Percentiles rank a stretch among this genome's conserved stretches.
These are phyloP conservation scores for Trichacis sp. DNA, from an alignment of 2,888 invertebrate genomes.

Conservation along the genomic window DNA sequence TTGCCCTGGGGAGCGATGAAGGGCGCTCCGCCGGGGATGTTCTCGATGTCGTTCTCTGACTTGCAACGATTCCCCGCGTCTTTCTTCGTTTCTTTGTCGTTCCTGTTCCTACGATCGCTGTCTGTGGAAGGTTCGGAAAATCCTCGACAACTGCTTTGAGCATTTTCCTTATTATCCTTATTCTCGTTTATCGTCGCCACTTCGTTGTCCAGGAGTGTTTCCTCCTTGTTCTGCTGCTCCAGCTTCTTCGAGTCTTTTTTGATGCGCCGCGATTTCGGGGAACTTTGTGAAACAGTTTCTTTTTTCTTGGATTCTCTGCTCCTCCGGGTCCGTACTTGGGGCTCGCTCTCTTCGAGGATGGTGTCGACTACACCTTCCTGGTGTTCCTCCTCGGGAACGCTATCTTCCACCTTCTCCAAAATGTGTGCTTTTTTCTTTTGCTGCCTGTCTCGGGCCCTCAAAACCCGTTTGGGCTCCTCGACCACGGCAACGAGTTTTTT, in stretches of 20 bases:
- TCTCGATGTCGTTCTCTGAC: slow-evolving; percentile 61
- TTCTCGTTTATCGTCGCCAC: slow-evolving; percentile 67
- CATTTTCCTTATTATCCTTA: slow-evolving; percentile 47
- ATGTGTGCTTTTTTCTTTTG: slow-evolving; percentile 49
- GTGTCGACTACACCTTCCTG: too few relatives aligned
- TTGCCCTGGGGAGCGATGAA: too few relatives aligned
- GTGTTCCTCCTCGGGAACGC: slow-evolving; percentile 4
- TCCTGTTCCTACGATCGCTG: background rate
- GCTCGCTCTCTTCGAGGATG: slow-evolving; percentile 25
- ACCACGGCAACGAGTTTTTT: too few relatives aligned
- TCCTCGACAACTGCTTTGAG: slow-evolving; percentile 48
- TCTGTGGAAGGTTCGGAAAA: slow-evolving; percentile 52
- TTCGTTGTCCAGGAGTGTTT: slow-evolving; percentile 63
- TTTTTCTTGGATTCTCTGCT: slow-evolving; percentile 55
- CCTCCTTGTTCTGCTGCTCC: slow-evolving; percentile 63
- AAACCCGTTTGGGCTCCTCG: slow-evolving; percentile 56
- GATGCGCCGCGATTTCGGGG: slow-evolving; percentile 37
- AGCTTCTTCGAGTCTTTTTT: slow-evolving; percentile 44
- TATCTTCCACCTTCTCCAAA: slow-evolving; percentile 11
- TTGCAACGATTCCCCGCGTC: slow-evolving; percentile 56
- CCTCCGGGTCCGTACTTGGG: slow-evolving; percentile 55
- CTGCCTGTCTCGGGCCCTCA: slow-evolving; percentile 56
- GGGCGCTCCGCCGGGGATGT: background rate
- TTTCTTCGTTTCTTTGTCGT: slow-evolving; percentile 25
- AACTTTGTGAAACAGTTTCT: slow-evolving; percentile 1